These are phyloP conservation scores for Sebastes fasciatus DNA, from an alignment of 2,113 vertebrate species.

Conservation along the genomic window DNA sequence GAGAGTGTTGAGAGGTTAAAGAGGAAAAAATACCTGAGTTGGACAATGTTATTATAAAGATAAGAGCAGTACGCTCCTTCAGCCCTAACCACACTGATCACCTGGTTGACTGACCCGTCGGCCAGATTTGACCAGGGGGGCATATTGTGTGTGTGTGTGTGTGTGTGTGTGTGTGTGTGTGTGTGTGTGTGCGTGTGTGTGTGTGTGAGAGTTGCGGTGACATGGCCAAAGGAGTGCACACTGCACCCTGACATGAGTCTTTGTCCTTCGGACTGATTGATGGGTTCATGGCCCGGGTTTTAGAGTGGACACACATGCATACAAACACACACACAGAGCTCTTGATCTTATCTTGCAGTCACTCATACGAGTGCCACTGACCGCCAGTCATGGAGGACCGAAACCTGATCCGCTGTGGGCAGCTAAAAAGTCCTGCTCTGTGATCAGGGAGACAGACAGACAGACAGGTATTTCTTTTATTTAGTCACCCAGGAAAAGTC, in stretches of 20 bases:
- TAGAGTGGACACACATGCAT: slow-evolving; percentile 59
- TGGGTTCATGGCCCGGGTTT: slow-evolving; percentile 80
- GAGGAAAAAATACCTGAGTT: background rate
- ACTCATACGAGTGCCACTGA: slow-evolving; percentile 78
- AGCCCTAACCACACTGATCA: slow-evolving; percentile 51
- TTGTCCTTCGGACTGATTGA: slow-evolving; percentile 88
- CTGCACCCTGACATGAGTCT: slow-evolving; percentile 84
- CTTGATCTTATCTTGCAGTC: slow-evolving; percentile 86
- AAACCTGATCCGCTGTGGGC: slow-evolving; percentile 70
- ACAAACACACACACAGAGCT: slow-evolving; percentile 44
- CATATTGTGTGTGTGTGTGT: slow-evolving; percentile 3
- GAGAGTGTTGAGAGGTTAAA: background rate
- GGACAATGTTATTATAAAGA: slow-evolving; percentile 12
- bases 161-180: no score
- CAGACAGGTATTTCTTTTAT: slow-evolving; percentile 46
- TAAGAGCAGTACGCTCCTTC: slow-evolving; percentile 51
- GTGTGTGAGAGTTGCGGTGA: slow-evolving; percentile 46
- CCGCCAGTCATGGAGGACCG: slow-evolving; percentile 56
- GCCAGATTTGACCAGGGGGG: slow-evolving; percentile 26
- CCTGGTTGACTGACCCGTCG: slow-evolving; percentile 3
- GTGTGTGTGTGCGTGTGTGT: no score
- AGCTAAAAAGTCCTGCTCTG: slow-evolving; percentile 41
- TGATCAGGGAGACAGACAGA: slow-evolving; percentile 50
- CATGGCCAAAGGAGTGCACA: slow-evolving; percentile 80
- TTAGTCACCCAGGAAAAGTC: slow-evolving; percentile 6